Evolutionary conservation across 2,888 invertebrate genomes (phyloP).

Genomic region (Nezara viridula): DNA sequence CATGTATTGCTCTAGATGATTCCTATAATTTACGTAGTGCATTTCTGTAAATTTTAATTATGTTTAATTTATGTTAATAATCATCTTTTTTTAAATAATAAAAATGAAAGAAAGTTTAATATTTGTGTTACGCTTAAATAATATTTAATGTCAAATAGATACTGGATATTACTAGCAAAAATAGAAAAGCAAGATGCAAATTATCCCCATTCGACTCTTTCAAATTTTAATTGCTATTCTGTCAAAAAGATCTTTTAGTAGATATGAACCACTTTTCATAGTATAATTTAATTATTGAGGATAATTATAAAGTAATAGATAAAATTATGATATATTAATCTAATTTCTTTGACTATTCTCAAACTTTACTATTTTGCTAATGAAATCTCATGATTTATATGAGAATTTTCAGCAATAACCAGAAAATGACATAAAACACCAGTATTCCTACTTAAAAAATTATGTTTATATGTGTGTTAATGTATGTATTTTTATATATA

Average conservation of each 20-base stretch:
- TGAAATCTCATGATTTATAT: slow-evolving; percentile 14
- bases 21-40: background rate
- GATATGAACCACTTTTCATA: background rate
- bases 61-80: background rate
- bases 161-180: background rate
- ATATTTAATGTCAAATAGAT: background rate
- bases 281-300: background rate
- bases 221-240: background rate
- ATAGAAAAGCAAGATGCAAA: background rate
- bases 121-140: background rate
- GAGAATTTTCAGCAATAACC: slow-evolving; percentile 35
- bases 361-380: slow-evolving; percentile 35
- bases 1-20: background rate
- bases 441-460: slow-evolving; percentile 32
- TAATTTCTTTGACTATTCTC: background rate
- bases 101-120: background rate
- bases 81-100: background rate
- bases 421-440: slow-evolving; percentile 50
- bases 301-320: slow-evolving; percentile 13
- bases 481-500: background rate
- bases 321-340: background rate
- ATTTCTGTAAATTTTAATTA: background rate
- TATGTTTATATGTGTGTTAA: slow-evolving; percentile 35
- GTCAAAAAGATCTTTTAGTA: slow-evolving; percentile 9
- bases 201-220: slow-evolving; percentile 16